phyloP scores from a whole-genome alignment of 2,113 vertebrate genomes.

The Tor tambroides region DNA sequence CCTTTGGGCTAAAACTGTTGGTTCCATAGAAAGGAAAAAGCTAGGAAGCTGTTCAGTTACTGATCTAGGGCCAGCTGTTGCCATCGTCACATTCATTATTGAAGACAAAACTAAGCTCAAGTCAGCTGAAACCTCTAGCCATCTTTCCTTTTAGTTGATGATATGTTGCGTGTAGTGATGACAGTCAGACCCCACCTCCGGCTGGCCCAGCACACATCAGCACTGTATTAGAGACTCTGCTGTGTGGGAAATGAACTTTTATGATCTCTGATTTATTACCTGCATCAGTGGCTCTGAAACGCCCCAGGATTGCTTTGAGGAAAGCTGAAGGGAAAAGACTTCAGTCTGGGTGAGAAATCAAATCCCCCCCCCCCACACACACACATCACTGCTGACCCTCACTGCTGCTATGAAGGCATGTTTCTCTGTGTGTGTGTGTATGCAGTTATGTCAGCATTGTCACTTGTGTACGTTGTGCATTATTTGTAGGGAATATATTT shows the following conservation, averaged over 20 bases:
- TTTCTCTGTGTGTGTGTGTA: neutral
- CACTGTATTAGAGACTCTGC: constrained; percentile 53
- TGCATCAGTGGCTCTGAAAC: constrained; percentile 57
- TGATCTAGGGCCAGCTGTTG: constrained; percentile 14
- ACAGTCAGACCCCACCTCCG: constrained; percentile 6
- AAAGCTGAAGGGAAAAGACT: constrained; percentile 17
- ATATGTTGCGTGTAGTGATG: neutral
- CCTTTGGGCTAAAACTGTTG: constrained; percentile 19
- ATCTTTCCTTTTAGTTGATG: constrained; percentile 2
- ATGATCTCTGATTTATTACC: constrained; percentile 66
- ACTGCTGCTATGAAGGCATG: neutral
- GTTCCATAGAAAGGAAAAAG: neutral
- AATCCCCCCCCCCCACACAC: neutral
- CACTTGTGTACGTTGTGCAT: neutral
- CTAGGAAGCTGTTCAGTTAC: constrained; percentile 4
- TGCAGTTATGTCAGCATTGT: neutral
- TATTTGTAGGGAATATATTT: neutral
- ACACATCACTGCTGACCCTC: neutral
- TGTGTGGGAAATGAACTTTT: constrained; percentile 55
- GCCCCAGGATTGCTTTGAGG: constrained; percentile 54
- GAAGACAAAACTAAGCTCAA: constrained; percentile 9
- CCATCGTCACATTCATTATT: neutral
- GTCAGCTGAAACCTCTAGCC: neutral
- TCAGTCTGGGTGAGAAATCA: constrained; percentile 45
- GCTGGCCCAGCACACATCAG: constrained; percentile 45